Conservation (phyloP, 2,797 vertebrate species). For the Danionella dracula region DNA sequence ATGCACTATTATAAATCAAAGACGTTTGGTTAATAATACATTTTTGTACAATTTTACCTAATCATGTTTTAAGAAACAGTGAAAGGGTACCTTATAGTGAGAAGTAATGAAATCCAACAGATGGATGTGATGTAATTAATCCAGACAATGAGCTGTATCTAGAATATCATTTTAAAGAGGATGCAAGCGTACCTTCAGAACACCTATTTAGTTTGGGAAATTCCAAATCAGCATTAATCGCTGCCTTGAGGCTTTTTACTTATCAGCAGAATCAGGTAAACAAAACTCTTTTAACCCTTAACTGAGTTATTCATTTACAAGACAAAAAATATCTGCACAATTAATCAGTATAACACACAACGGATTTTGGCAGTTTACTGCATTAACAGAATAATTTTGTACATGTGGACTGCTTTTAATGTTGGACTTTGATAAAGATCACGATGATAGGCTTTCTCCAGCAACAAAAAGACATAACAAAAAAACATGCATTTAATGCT, state of each 20-base stretch:
- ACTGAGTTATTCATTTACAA: slow-evolving; percentile 26
- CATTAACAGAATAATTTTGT: neutral
- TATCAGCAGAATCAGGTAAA: slow-evolving; percentile 14
- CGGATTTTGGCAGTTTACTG: slow-evolving; percentile 22
- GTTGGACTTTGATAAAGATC: slow-evolving; percentile 15
- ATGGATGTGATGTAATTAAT: slow-evolving; percentile 27
- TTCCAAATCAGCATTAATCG: slow-evolving; percentile 2
- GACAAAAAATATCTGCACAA: neutral
- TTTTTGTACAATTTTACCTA: no score
- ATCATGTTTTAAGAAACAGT: no score
- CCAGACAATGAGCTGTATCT: neutral
- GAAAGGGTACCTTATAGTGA: neutral
- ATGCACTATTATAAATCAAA: no score
- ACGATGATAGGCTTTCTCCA: slow-evolving; percentile 37
- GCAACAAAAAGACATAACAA: slow-evolving; percentile 51
- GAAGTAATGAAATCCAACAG: slow-evolving; percentile 4
- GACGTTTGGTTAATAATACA: no score
- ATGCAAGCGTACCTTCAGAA: neutral
- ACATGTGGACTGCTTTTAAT: neutral
- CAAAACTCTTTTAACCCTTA: neutral
- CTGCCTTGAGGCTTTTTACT: slow-evolving; percentile 10
- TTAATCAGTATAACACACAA: slow-evolving; percentile 5
- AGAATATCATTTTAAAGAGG: neutral
- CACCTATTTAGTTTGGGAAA: slow-evolving; percentile 18
- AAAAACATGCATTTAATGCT: slow-evolving; percentile 37